Evolutionary conservation across 2,888 invertebrate genomes (phyloP), one percentile per base, ranked within the genome.

Genomic region (Drosophila gaucha): DNA sequence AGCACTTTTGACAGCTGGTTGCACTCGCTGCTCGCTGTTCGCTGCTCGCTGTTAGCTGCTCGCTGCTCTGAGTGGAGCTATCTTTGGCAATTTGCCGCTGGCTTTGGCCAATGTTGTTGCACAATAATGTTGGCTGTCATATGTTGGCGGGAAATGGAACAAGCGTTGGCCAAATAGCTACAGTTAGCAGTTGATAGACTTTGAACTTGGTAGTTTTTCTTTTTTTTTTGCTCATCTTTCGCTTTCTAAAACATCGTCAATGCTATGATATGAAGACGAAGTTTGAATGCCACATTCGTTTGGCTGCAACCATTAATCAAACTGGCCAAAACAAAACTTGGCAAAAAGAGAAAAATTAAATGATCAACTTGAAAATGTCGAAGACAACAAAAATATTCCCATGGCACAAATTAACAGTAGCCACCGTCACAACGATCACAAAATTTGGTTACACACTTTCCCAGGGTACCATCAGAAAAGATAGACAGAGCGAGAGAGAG

Each of bases 381-480:
- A 55, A 52, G 51, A 41, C 22, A 26, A n/a, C 44, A 56, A 24
- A 63, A 59, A 67, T 55, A 69, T 79, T 83, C 86, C 84, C 80
- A 80, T 80, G 80, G 79, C 79, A 74, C 85, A 85, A 70, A 86
- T 80, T 84, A 86, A 86, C 80, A 80, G 80, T 86, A 80, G 80
- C 80, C 79, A 54, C 6, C 41, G 52, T 24, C 22, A 24, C 22
- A 38, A 44, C 64, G 51, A 44, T 36, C 59, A 68, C 35, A 39
- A 47, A 43, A 51, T 41, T 57, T 33, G 57, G 57, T 55, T 44
- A 64, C 43, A 41, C 68, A 76, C 74, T 76, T 75, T 75, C 74
- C 74, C 77, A 75, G 74, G 77, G 62, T 67, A 76, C 74, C 73
- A 55, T 67, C 78, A 77, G 73, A 67, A 75, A 70, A 63, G 31